Evolutionary conservation across 2,888 invertebrate species (phyloP).

Genomic region (Galeopsomyia nigrocyanea): DNA sequence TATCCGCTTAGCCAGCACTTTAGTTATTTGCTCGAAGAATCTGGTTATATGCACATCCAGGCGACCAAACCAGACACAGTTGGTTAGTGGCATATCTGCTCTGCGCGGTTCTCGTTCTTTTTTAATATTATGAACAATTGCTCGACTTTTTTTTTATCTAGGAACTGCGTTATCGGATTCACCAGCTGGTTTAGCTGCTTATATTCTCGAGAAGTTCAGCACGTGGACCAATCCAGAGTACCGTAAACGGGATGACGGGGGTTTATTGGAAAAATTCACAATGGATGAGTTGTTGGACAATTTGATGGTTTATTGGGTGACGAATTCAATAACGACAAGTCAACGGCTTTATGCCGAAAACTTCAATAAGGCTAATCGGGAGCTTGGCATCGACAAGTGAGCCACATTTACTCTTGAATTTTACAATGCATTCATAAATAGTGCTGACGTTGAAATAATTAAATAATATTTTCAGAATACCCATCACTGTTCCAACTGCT

Average conservation of each 20-base stretch:
- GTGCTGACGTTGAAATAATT: neutral
- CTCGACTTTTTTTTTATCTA: conserved; percentile 55
- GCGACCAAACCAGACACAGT: conserved; percentile 91
- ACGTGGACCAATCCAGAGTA: conserved; percentile 77
- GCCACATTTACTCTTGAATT: conserved; percentile 48
- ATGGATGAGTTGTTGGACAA: conserved; percentile 63
- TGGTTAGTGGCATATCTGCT: conserved; percentile 70
- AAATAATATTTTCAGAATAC: conserved; percentile 70
- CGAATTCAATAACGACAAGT: conserved; percentile 80
- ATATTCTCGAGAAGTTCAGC: conserved; percentile 91
- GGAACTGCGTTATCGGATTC: conserved; percentile 80
- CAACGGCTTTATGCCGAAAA: conserved; percentile 81
- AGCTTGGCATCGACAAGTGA: conserved; percentile 67
- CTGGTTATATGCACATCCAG: conserved; percentile 82
- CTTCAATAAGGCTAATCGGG: conserved; percentile 64
- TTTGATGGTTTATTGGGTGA: conserved; percentile 84
- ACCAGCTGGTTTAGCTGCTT: conserved; percentile 89
- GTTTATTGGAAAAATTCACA: conserved; percentile 73
- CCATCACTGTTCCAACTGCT: conserved; percentile 79
- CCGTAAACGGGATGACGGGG: conserved; percentile 74
- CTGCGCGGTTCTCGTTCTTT: neutral
- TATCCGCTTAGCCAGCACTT: conserved; percentile 70
- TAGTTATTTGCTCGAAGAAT: conserved; percentile 60
- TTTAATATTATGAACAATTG: neutral
- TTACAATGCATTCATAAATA: neutral